Base-by-base conservation (phyloP, 2,888 invertebrate species). In the Pasiphila rectangulata region DNA sequence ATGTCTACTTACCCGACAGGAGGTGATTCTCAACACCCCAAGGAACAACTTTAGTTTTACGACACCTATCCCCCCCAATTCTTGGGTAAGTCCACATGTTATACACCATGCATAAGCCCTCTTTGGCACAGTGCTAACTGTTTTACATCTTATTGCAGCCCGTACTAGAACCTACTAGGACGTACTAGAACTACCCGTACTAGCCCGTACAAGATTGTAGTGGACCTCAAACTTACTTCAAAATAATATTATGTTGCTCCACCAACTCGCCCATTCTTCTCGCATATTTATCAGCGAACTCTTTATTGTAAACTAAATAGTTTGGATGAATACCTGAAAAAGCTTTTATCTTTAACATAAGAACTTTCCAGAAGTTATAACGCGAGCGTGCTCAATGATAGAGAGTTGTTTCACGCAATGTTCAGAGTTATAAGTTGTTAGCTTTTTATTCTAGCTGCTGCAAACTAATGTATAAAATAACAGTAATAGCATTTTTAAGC, bases 191-290 rank as follows among this genome's bases (percentile, higher is more conserved):
- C n/a, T n/a, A n/a, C n/a, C n/a, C n/a, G n/a, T n/a, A n/a, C n/a
- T n/a, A n/a, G n/a, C n/a, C n/a, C n/a, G n/a, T n/a, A n/a, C n/a
- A n/a, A n/a, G n/a, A n/a, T n/a, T n/a, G n/a, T n/a, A n/a, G n/a
- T n/a, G n/a, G n/a, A n/a, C n/a, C n/a, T n/a, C n/a, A n/a, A n/a
- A 34, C 62, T 67, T 68, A 85, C 86, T 70, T 71, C 41, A 85
- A 67, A 57, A 86, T 72, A 21, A 58, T 63, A 39, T 67, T 72
- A 46, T 87, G 87, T 57, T 87, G 87, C 30, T 76, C 62, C 1
- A 79, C 78, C 39, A 86, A 64, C 10, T 69, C 54, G 1, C 79
- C 64, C 32, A 87, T 57, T 46, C 80, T 69, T 7, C 60, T 61
- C n/a, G 54, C 57, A 40, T 73, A 82, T 43, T 55, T 69, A 24